Conservation (phyloP, 2,888 invertebrate genomes). For the Cylindroiulus punctatus region DNA sequence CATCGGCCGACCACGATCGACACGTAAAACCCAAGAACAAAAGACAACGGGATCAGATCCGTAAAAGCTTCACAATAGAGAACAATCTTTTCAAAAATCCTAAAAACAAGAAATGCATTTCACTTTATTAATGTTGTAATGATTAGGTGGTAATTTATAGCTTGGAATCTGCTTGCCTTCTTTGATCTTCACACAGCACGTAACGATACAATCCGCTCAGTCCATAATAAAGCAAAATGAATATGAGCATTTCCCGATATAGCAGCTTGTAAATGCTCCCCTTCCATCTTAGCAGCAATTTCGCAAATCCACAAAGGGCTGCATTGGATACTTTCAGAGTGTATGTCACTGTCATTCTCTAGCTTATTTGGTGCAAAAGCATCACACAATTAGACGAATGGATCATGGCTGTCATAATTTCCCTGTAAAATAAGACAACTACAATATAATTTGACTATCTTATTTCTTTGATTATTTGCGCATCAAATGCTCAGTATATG, state of each 20-base stretch:
- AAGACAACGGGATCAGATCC: conserved; percentile 89
- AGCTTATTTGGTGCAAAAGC: background rate
- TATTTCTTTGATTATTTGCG: too few species aligned
- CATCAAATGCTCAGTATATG: too few species aligned
- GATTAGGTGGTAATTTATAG: too few species aligned
- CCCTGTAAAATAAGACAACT: too few species aligned
- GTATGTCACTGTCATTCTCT: conserved; percentile 49
- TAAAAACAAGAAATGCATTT: conserved; percentile 63
- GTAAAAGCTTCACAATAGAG: conserved; percentile 87
- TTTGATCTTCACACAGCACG: conserved; percentile 70
- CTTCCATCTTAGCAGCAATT: conserved; percentile 75
- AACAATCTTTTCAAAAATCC: conserved; percentile 83
- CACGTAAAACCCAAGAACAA: conserved; percentile 94
- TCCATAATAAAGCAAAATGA: conserved; percentile 79
- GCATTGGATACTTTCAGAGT: conserved; percentile 51
- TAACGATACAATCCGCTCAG: conserved; percentile 83
- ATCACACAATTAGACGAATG: background rate
- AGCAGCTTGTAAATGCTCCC: conserved; percentile 95
- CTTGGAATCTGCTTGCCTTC: background rate
- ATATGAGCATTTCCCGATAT: conserved; percentile 87
- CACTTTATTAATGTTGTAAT: too few species aligned
- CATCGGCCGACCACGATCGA: conserved; percentile 91
- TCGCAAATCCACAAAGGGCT: conserved; percentile 49
- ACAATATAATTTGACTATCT: too few species aligned
- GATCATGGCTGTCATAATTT: background rate